Conservation (phyloP, 2,888 invertebrate species). For the Hirtodrosophila duncani region DNA sequence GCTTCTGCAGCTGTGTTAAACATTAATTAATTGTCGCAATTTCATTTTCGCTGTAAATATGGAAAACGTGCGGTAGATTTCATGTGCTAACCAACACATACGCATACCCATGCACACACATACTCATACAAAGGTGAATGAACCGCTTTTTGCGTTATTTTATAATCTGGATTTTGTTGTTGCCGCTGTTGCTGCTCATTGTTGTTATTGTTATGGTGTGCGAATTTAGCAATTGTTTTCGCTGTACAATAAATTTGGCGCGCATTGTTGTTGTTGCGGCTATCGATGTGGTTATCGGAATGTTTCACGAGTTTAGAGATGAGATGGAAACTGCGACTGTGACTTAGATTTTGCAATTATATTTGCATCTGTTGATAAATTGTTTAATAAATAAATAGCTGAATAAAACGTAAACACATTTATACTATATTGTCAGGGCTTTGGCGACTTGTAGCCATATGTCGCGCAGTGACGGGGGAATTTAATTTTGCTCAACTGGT, state of each 20-base stretch:
- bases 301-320: no score
- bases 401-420: constrained; percentile 11
- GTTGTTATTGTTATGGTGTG: constrained; percentile 10
- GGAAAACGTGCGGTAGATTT: constrained; percentile 20
- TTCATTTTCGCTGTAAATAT: constrained; percentile 19
- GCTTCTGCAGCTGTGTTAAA: constrained; percentile 27
- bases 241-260: no score
- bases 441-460: no score
- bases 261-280: no score
- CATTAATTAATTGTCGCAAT: constrained; percentile 32
- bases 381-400: no score
- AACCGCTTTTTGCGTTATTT: constrained; percentile 72
- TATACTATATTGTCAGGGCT: no score
- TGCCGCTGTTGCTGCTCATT: constrained; percentile 19
- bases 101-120: constrained; percentile 24
- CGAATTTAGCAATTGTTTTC: constrained; percentile 44
- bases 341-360: no score
- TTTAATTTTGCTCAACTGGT: no score
- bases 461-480: no score
- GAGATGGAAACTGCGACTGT: no score
- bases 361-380: no score
- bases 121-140: constrained; percentile 65
- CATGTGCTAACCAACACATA: constrained; percentile 29
- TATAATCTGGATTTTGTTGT: constrained; percentile 58
- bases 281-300: no score